Evolutionary conservation across 2,888 invertebrate species (phyloP).

Genomic region (Subacronicta megacephala): DNA sequence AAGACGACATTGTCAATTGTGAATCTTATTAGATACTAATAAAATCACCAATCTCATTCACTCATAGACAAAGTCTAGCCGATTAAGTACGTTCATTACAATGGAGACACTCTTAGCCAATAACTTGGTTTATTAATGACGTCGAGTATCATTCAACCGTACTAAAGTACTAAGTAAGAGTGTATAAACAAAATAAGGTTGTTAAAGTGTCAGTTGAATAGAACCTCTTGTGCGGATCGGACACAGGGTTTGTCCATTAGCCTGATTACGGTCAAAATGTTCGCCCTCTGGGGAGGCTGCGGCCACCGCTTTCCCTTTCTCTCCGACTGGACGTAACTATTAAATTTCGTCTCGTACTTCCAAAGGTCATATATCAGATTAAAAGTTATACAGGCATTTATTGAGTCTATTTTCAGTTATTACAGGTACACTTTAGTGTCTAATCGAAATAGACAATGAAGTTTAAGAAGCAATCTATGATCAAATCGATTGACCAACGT

Average conservation of each 20-base stretch:
- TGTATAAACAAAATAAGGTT: conserved; percentile 77
- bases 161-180: conserved; percentile 71
- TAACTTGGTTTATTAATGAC: conserved; percentile 53
- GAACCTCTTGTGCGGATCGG: conserved; percentile 77
- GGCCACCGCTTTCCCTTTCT: conserved; percentile 71
- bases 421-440: too few relatives aligned
- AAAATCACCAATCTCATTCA: conserved; percentile 1
- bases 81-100: conserved; percentile 23
- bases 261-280: conserved; percentile 86
- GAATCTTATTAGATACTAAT: conserved; percentile 10
- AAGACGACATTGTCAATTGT: neutral
- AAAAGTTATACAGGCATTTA: conserved; percentile 19
- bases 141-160: conserved; percentile 57
- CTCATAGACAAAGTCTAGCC: conserved; percentile 9
- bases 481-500: too few relatives aligned
- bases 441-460: too few relatives aligned
- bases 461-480: too few relatives aligned
- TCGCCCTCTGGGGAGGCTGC: conserved; percentile 74
- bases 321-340: conserved; percentile 61
- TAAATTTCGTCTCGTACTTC: conserved; percentile 50
- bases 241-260: conserved; percentile 85
- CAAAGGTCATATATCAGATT: conserved; percentile 30
- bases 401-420: neutral
- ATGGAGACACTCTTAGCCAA: conserved; percentile 21
- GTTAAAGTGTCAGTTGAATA: conserved; percentile 78